Percentiles rank a stretch among this genome's conserved stretches.
Conservation (phyloP, 2,797 vertebrate genomes). For the Zenarchopterus dispar region DNA sequence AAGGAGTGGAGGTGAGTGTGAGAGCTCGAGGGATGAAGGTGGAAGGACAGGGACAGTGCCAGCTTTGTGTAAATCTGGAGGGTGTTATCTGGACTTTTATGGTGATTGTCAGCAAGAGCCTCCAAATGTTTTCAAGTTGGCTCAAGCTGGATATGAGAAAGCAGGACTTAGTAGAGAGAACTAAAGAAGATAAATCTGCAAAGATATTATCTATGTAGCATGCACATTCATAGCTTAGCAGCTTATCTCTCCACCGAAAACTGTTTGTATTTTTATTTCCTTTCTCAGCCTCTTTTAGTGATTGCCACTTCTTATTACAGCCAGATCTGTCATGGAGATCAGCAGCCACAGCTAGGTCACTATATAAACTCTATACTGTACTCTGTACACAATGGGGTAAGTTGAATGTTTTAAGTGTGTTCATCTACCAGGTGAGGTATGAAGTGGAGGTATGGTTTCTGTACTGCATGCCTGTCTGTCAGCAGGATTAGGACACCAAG, state of each 20-base stretch:
- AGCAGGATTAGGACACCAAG: no score
- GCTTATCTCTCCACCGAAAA: neutral
- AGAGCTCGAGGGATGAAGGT: conserved; percentile 71
- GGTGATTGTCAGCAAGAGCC: conserved; percentile 51
- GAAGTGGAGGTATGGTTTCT: neutral
- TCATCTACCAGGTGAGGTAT: neutral
- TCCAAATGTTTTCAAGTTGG: conserved; percentile 42
- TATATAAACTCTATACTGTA: neutral
- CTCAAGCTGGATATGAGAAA: no score
- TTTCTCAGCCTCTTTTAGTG: no score
- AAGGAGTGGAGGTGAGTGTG: conserved; percentile 62
- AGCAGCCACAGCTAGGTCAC: neutral
- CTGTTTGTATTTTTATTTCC: neutral
- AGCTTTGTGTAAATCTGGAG: conserved; percentile 50
- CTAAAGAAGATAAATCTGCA: no score
- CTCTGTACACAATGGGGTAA: neutral
- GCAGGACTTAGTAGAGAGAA: neutral
- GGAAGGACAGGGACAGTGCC: conserved; percentile 61
- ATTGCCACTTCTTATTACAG: neutral
- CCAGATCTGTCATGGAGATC: neutral
- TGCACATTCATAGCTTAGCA: no score
- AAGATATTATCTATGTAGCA: no score
- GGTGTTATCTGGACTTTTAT: conserved; percentile 60
- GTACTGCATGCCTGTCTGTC: no score
- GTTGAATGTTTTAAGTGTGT: neutral